phyloP scores from a whole-genome alignment of 2,113 vertebrate genomes.

The Chlamydotis undulata region DNA sequence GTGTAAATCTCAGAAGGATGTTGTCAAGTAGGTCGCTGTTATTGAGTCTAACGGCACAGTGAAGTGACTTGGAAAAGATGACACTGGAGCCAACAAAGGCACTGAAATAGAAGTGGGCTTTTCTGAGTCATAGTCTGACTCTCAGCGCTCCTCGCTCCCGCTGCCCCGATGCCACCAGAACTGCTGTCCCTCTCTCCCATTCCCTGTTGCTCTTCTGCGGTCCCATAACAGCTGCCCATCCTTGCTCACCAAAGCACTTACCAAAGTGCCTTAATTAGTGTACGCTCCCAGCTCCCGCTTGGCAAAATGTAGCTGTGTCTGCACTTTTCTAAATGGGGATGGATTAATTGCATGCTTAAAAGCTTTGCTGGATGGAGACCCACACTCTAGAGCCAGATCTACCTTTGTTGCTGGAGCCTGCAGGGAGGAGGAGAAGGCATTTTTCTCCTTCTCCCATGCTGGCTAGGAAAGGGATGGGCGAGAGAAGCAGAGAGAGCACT shows the following conservation, averaged over 20 bases:
- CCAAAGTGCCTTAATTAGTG: neutral
- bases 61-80: neutral
- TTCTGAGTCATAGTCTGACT: neutral
- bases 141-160: neutral
- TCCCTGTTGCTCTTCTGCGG: neutral
- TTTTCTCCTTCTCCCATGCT: neutral
- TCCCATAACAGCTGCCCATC: neutral
- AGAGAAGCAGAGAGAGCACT: neutral
- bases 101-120: neutral
- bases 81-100: neutral
- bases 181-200: neutral
- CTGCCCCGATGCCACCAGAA: neutral
- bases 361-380: slow-evolving; percentile 51
- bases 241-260: neutral
- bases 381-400: neutral
- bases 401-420: neutral
- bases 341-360: neutral
- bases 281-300: neutral
- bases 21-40: neutral
- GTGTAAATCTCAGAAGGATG: neutral
- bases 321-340: slow-evolving; percentile 22
- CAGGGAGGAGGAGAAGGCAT: neutral
- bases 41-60: neutral
- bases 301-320: neutral
- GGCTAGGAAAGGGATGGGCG: neutral